Evolutionary conservation across 2,797 vertebrate species (phyloP).

Genomic region (Oreochromis grahami): DNA sequence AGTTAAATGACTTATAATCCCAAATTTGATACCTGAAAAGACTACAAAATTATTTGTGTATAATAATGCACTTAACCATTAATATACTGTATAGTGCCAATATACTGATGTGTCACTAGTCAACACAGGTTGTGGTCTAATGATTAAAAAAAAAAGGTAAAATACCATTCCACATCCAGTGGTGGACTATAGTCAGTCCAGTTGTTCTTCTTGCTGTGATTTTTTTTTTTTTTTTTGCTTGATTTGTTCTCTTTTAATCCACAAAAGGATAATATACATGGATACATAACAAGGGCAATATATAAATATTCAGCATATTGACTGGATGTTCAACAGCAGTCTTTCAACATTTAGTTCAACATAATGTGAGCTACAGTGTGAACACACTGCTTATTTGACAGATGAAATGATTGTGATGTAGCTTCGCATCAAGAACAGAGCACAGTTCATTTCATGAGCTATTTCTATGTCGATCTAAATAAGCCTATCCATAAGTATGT

Average conservation of each 20-base stretch:
- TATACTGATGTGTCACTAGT: neutral
- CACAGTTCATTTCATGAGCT: neutral
- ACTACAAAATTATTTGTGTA: neutral
- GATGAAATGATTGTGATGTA: neutral
- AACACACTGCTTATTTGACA: neutral
- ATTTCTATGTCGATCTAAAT: neutral
- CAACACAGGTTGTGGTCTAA: neutral
- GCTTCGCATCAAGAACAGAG: neutral
- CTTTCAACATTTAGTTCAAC: neutral
- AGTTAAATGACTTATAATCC: neutral
- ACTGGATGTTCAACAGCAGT: neutral
- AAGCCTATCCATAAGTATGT: neutral
- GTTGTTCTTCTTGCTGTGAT: neutral
- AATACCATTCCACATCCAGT: neutral
- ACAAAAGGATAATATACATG: neutral
- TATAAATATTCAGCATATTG: neutral
- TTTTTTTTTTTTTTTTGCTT: neutral
- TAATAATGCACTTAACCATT: neutral
- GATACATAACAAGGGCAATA: neutral
- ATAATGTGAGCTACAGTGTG: neutral
- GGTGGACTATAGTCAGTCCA: neutral
- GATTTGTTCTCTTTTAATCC: neutral
- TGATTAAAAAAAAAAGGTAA: neutral
- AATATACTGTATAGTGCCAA: neutral
- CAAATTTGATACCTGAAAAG: neutral